Percentiles rank a stretch among this genome's conserved stretches.
Conservation (phyloP, 2,888 invertebrate species). For the Tiliacea citrago region DNA sequence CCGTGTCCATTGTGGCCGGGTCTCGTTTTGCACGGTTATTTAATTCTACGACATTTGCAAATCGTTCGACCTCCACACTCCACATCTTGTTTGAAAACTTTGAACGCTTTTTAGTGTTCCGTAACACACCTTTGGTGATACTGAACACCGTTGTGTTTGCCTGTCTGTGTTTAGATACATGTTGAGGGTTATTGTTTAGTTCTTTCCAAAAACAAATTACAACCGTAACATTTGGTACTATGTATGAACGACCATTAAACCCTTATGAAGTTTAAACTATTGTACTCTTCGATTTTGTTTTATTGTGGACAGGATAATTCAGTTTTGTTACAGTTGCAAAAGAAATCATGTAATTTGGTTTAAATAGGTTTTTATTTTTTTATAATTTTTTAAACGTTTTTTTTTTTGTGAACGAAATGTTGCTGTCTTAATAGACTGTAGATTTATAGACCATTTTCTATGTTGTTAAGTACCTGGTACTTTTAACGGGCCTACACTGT, state of each 20-base stretch:
- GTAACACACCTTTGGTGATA: neutral
- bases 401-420: too few relatives aligned
- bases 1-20: slow-evolving; percentile 61
- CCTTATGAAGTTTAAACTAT: neutral
- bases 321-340: too few relatives aligned
- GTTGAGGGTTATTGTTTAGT: neutral
- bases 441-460: too few relatives aligned
- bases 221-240: neutral
- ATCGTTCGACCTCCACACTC: slow-evolving; percentile 26
- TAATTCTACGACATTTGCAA: slow-evolving; percentile 59
- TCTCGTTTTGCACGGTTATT: slow-evolving; percentile 61
- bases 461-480: too few relatives aligned
- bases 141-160: neutral
- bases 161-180: neutral
- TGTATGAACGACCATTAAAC: neutral
- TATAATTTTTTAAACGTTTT: too few relatives aligned
- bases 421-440: too few relatives aligned
- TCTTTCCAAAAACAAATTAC: neutral
- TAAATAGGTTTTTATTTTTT: too few relatives aligned
- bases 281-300: neutral
- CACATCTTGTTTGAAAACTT: slow-evolving; percentile 6
- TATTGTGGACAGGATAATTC: too few relatives aligned
- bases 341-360: too few relatives aligned
- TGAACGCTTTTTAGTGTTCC: slow-evolving; percentile 16
- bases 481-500: too few relatives aligned